A percentile compares a stretch with the other conserved stretches of the same genome.
Conservation (phyloP, 2,888 invertebrate species). For the Nymphalis polychloros region DNA sequence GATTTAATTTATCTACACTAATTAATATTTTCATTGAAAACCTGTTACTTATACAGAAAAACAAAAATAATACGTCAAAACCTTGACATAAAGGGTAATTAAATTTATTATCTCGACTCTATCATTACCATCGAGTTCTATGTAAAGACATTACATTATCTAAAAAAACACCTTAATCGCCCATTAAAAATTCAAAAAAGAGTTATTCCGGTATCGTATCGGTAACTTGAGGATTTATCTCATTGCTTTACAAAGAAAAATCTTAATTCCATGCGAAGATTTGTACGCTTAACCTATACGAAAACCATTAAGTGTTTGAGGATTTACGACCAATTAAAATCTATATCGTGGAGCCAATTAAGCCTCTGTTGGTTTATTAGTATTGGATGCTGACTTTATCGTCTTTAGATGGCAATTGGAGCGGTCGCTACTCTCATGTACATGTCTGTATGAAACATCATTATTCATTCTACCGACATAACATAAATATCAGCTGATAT, state of each 20-base stretch:
- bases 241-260: conserved; percentile 45
- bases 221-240: conserved; percentile 38
- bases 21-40: background rate
- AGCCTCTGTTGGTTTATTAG: conserved; percentile 67
- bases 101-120: conserved; percentile 22
- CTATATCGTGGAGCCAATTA: conserved; percentile 75
- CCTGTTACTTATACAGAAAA: conserved; percentile 5
- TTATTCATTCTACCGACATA: background rate
- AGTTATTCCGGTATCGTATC: conserved; percentile 30
- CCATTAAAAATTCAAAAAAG: conserved; percentile 40
- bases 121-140: conserved; percentile 15
- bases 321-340: conserved; percentile 78
- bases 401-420: conserved; percentile 46
- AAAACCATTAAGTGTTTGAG: conserved; percentile 58
- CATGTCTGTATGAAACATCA: background rate
- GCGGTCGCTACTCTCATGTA: conserved; percentile 41
- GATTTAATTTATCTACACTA: too few relatives aligned
- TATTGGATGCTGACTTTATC: conserved; percentile 63
- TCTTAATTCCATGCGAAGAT: conserved; percentile 54
- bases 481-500: too few relatives aligned
- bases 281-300: conserved; percentile 51
- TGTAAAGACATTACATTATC: conserved; percentile 34
- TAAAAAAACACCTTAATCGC: conserved; percentile 36
- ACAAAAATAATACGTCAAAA: conserved; percentile 5
- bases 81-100: conserved; percentile 17